Evolutionary conservation across 2,888 invertebrate species (phyloP).

Genomic region (Griposia aprilina): DNA sequence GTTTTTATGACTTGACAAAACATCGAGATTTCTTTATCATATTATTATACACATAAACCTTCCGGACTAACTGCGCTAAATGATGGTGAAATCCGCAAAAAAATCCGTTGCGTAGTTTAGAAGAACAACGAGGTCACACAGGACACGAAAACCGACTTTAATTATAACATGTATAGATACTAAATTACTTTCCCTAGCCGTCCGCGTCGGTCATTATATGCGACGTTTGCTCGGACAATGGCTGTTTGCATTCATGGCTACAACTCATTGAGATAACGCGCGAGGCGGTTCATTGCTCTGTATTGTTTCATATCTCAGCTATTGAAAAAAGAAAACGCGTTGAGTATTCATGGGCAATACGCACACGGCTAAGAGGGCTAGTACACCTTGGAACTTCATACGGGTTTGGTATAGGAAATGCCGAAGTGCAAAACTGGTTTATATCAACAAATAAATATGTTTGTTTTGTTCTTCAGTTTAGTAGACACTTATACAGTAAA

Average conservation of each 20-base stretch:
- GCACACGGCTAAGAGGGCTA: slow-evolving; percentile 10
- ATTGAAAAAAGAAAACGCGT: slow-evolving; percentile 45
- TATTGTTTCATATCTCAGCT: slow-evolving; percentile 41
- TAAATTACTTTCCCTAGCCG: neutral
- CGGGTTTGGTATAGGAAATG: slow-evolving; percentile 24
- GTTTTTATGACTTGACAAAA: neutral
- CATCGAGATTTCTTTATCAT: neutral
- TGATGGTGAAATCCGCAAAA: neutral
- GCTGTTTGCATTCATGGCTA: slow-evolving; percentile 35
- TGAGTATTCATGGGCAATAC: slow-evolving; percentile 18
- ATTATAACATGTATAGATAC: no score
- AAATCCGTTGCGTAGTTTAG: neutral
- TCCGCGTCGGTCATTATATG: slow-evolving; percentile 4
- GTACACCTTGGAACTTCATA: slow-evolving; percentile 23
- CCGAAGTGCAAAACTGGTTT: neutral
- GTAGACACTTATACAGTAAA: no score
- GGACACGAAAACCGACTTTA: neutral
- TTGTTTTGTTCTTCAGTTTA: no score
- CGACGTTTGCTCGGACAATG: slow-evolving; percentile 25
- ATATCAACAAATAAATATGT: no score
- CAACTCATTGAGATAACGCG: slow-evolving; percentile 45
- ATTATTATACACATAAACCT: neutral
- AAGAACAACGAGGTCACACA: neutral
- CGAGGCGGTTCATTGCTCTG: slow-evolving; percentile 52
- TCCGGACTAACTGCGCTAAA: neutral